Evolutionary conservation across 1,140 invertebrate genomes (phyloP).

Genomic region (Bombus breviceps): DNA sequence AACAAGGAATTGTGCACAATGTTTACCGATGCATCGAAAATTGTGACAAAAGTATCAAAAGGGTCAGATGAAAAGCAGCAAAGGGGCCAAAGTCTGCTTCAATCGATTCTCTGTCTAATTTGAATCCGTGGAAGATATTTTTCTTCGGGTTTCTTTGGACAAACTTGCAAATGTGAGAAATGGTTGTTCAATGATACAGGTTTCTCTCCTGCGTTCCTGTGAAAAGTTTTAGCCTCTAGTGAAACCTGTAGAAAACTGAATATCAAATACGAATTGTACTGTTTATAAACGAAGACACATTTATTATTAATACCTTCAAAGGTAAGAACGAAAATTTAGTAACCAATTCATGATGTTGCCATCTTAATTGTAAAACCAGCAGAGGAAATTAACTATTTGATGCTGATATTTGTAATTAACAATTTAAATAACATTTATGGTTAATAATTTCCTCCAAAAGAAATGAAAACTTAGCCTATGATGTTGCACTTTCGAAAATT

Average conservation of each 20-base stretch:
- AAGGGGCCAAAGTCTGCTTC: neutral
- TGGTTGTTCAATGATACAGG: neutral
- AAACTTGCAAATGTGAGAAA: neutral
- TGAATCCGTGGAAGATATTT: no score
- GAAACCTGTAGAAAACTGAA: no score
- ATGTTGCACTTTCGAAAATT: no score
- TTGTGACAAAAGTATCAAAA: neutral
- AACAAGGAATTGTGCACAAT: no score
- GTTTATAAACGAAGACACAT: neutral
- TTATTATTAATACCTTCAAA: neutral
- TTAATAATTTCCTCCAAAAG: no score
- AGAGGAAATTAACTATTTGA: no score
- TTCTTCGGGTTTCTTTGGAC: no score
- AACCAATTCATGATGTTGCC: neutral
- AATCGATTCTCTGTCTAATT: no score
- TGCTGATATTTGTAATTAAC: no score
- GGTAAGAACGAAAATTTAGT: neutral
- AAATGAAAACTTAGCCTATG: no score
- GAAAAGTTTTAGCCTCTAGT: neutral
- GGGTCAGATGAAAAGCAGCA: neutral
- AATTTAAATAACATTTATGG: no score
- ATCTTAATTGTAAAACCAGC: no score
- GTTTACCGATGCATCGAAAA: neutral
- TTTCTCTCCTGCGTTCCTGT: neutral
- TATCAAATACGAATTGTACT: neutral